A percentile compares a stretch with the other conserved stretches of the same genome.
Conservation (phyloP, 1,140 invertebrate species). For the Drosophila lini region DNA sequence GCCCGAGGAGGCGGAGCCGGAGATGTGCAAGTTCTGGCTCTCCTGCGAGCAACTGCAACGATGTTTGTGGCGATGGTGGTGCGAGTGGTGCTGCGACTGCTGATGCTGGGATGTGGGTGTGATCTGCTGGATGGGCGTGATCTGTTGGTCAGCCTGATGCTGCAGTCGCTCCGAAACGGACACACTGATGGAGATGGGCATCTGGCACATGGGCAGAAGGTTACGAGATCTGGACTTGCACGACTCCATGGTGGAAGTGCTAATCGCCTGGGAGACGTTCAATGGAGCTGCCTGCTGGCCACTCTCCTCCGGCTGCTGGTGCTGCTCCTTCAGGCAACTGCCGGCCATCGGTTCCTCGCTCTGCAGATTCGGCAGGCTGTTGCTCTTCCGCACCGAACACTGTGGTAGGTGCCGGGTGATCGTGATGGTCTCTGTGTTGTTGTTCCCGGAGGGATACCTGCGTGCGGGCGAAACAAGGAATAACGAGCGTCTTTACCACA, state of each 20-base stretch:
- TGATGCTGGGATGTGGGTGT: conserved; percentile 43
- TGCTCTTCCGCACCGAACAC: conserved; percentile 87
- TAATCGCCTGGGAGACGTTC: conserved; percentile 85
- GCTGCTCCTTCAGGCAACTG: conserved; percentile 48
- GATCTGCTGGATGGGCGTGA: conserved; percentile 17
- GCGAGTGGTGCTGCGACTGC: conserved; percentile 37
- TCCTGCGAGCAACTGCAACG: conserved; percentile 84
- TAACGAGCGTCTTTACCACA: conserved; percentile 79
- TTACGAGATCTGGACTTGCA: conserved; percentile 72
- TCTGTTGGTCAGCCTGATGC: conserved; percentile 34
- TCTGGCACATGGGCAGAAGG: conserved; percentile 84
- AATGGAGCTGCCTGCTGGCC: conserved; percentile 53
- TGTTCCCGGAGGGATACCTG: conserved; percentile 91
- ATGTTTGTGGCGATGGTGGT: conserved; percentile 73
- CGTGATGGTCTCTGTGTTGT: conserved; percentile 86
- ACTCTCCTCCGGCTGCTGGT: conserved; percentile 16
- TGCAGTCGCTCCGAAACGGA: conserved; percentile 74
- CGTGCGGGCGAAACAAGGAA: conserved; percentile 65
- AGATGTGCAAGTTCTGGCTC: conserved; percentile 74
- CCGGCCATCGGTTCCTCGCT: conserved; percentile 40
- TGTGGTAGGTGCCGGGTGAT: conserved; percentile 71
- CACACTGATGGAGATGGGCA: conserved; percentile 78
- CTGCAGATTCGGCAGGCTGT: conserved; percentile 90
- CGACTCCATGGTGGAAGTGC: conserved; percentile 88
- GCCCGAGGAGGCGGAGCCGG: conserved; percentile 78